Evolutionary conservation across 2,113 vertebrate species (phyloP), one percentile per base, ranked within the genome.

Genomic region (Anser brachyrhynchus): DNA sequence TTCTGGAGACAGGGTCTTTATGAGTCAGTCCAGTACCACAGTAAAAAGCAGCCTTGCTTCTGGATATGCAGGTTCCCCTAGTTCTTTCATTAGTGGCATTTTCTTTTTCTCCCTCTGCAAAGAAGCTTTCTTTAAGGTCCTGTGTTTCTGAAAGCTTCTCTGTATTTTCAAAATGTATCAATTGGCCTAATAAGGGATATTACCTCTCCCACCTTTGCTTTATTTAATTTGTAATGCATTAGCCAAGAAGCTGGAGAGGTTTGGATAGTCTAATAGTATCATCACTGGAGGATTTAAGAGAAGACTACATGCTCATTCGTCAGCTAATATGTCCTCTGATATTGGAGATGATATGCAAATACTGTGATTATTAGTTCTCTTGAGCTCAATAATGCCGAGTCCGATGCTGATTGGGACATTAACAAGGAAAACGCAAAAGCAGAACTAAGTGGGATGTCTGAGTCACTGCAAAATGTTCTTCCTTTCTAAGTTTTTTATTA

Each of bases 151-250:
- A 86, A 84, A 86, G 14, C 20, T 94, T 81, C 10, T 62, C n/a
- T 78, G 14, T 80, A n/a, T 46, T 92, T 94, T 90, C 76, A 21
- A 76, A 49, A 16, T 70, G 4, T 80, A 26, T 18, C 31, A 73
- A 6, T 74, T 73, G 11, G 17, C 43, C 15, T 90, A 43, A 16
- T 52, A 59, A 55, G 28, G 20, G 33, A 23, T 78, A 52, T 67
- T 51, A 65, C 25, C 17, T 84, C 33, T 92, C 54, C 25, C 43
- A 69, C 5, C 13, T 84, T 86, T 26, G 8, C 46, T 90, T 84
- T 84, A 57, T 93, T 84, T 88, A 51, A 65, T 92, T 83, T 84
- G 70, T 55, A 84, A 57, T 89, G 57, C 49, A 64, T 71, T 86
- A 95, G 29, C 19, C 28, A 74, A 74, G 41, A 89, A 84, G 31